A percentile compares a stretch with the other conserved stretches of the same genome.
Conservation (phyloP, 2,888 invertebrate genomes). For the Notodonta ziczac region DNA sequence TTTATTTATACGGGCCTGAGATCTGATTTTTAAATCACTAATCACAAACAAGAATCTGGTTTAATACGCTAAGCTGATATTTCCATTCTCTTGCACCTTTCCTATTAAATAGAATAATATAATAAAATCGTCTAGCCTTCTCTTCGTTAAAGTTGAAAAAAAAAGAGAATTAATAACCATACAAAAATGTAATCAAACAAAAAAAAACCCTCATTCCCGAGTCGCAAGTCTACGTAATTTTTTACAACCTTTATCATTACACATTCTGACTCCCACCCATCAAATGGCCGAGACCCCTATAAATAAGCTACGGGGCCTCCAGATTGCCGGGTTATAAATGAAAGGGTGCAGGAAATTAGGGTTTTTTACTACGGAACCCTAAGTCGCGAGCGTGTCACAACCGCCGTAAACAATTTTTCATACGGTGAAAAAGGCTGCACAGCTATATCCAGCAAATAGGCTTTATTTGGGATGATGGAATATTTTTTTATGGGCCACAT, state of each 20-base stretch:
- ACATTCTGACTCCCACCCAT: conserved; percentile 78
- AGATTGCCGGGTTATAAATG: conserved; percentile 83
- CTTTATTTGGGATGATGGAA: conserved; percentile 67
- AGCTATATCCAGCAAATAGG: conserved; percentile 60
- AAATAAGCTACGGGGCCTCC: conserved; percentile 79
- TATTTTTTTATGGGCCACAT: conserved; percentile 59
- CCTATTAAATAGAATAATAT: too few species aligned
- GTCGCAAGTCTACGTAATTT: conserved; percentile 53
- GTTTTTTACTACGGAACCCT: conserved; percentile 77
- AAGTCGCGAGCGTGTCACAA: conserved; percentile 61
- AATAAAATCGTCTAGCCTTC: too few species aligned
- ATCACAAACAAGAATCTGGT: too few species aligned
- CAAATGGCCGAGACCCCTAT: conserved; percentile 77
- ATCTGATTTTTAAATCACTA: too few species aligned
- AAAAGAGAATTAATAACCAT: too few species aligned
- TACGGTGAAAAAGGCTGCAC: conserved; percentile 66
- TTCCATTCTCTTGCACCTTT: too few species aligned
- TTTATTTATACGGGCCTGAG: too few species aligned
- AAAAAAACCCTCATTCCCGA: not conserved
- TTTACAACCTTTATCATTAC: conserved; percentile 80
- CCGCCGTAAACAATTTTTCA: conserved; percentile 79
- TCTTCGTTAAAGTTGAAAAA: too few species aligned
- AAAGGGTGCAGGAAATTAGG: conserved; percentile 84
- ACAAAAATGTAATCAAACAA: not conserved
- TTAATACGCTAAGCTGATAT: too few species aligned